Conservation (phyloP, 2,888 invertebrate genomes). For the Cephus sareptanus region DNA sequence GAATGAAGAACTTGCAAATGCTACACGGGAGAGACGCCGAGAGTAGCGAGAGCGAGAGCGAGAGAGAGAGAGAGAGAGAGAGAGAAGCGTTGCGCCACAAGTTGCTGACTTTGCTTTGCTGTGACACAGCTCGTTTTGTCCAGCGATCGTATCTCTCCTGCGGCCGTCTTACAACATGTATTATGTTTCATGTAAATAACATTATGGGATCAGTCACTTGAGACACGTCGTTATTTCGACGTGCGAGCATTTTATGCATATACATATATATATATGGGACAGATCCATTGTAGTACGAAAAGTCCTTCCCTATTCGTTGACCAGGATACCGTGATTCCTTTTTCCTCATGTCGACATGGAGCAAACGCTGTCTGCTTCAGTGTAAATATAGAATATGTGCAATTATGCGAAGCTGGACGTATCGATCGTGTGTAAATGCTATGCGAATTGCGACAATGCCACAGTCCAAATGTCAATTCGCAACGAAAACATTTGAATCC, state of each 20-base stretch:
- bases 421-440: background rate
- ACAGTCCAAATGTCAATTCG: background rate
- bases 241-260: background rate
- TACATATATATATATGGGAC: background rate
- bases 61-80: slow-evolving; percentile 2
- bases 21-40: slow-evolving; percentile 1
- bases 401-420: background rate
- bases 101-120: slow-evolving; percentile 23
- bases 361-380: background rate
- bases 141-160: slow-evolving; percentile 27
- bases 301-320: background rate
- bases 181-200: slow-evolving; percentile 17
- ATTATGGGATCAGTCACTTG: slow-evolving; percentile 10
- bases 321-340: background rate
- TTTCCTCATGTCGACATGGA: background rate
- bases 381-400: background rate
- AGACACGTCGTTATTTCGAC: slow-evolving; percentile 8
- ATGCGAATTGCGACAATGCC: background rate
- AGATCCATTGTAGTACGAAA: background rate
- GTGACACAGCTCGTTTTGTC: slow-evolving; percentile 34
- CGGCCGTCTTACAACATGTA: slow-evolving; percentile 11
- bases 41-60: background rate
- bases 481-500: background rate
- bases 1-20: slow-evolving; percentile 3
- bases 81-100: slow-evolving; percentile 5